Conservation (phyloP, 2,888 invertebrate species). For the Eueremaeus valkanovi region DNA sequence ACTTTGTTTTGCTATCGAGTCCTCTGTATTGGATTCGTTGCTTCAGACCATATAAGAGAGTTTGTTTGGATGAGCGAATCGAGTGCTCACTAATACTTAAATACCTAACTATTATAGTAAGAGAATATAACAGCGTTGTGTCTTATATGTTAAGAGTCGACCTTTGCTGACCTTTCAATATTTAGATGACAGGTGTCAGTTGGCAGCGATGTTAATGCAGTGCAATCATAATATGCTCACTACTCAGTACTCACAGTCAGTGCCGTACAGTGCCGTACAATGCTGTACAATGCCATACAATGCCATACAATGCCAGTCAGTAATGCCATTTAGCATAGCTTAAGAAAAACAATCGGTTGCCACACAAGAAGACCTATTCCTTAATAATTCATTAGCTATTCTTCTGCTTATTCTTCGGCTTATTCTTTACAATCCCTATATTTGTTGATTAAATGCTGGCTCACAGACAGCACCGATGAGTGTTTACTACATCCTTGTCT, state of each 20-base stretch:
- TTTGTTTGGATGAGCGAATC: not conserved
- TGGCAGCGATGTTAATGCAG: conserved; percentile 4
- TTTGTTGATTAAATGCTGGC: not conserved
- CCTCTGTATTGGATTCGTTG: not conserved
- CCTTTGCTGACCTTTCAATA: conserved; percentile 8
- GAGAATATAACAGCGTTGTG: too few species aligned
- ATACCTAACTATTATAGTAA: too few species aligned
- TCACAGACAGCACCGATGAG: not conserved
- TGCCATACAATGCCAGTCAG: too few species aligned
- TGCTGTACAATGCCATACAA: too few species aligned
- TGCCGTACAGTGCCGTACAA: too few species aligned
- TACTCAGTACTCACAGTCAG: too few species aligned
- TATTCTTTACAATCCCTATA: not conserved
- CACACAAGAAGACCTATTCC: conserved; percentile 20
- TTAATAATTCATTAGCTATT: conserved; percentile 21
- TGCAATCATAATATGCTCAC: too few species aligned
- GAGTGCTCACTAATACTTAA: not conserved
- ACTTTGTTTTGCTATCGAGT: conserved; percentile 21
- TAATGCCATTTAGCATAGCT: conserved; percentile 21
- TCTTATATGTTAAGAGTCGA: not conserved
- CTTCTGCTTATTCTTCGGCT: too few species aligned
- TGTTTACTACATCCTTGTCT: conserved; percentile 11
- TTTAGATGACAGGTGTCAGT: conserved; percentile 29
- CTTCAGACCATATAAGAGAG: not conserved
- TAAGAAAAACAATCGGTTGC: conserved; percentile 25